Conservation (phyloP, 2,888 invertebrate species). For the Coronaproctus castanopsis region DNA sequence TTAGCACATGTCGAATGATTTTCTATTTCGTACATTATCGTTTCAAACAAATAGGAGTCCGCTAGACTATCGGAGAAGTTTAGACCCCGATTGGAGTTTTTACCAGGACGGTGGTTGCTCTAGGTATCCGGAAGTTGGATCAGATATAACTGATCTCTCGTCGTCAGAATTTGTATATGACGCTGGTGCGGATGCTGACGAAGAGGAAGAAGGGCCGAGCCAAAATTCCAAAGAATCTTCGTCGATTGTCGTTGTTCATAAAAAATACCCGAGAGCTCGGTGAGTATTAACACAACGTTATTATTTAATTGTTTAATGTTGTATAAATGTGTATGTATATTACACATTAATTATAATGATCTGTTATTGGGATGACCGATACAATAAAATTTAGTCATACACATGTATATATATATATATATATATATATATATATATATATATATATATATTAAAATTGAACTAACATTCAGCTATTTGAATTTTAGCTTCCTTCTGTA, state of each 20-base stretch:
- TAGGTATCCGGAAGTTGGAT: slow-evolving; percentile 9
- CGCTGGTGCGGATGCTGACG: too few species aligned
- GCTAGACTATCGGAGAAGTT: slow-evolving; percentile 13
- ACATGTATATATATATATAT: too few species aligned
- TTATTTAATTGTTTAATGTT: background rate
- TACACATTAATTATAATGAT: too few species aligned
- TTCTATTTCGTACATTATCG: slow-evolving; percentile 7
- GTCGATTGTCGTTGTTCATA: slow-evolving; percentile 21
- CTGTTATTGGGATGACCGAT: too few species aligned
- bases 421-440: too few species aligned
- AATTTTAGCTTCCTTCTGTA: too few species aligned
- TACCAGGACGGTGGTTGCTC: slow-evolving; percentile 17
- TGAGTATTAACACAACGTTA: slow-evolving; percentile 16
- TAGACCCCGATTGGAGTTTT: slow-evolving; percentile 20
- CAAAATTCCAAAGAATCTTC: slow-evolving; percentile 16
- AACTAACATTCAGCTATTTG: too few species aligned
- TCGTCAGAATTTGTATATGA: slow-evolving; percentile 8
- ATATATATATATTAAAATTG: too few species aligned
- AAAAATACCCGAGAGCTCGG: slow-evolving; percentile 24
- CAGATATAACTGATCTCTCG: background rate
- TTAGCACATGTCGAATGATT: too few species aligned
- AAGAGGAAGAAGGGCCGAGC: background rate
- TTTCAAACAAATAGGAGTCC: too few species aligned
- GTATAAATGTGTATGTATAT: too few species aligned
- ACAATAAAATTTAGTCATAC: too few species aligned